Conservation (phyloP, 2,888 invertebrate species). For the Pinctada fucata region DNA sequence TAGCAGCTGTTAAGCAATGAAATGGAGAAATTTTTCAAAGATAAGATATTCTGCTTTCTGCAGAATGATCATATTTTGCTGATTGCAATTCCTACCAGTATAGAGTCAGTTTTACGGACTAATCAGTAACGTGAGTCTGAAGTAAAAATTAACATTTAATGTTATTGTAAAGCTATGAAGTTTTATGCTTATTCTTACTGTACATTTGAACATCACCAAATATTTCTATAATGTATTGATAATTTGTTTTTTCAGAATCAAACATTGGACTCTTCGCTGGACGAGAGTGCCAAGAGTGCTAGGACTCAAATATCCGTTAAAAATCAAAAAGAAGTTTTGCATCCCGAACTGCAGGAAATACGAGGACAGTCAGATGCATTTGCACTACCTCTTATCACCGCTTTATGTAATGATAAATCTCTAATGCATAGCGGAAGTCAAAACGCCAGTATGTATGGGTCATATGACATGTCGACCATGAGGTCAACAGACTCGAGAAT, state of each 20-base stretch:
- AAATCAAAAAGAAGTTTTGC: conserved; percentile 61
- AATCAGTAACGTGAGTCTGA: too few relatives aligned
- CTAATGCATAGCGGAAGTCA: conserved; percentile 78
- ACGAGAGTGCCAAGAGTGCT: conserved; percentile 31
- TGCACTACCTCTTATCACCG: conserved; percentile 90
- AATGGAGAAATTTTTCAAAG: too few relatives aligned
- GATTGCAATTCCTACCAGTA: too few relatives aligned
- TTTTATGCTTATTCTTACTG: too few relatives aligned
- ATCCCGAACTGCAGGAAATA: conserved; percentile 70
- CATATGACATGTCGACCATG: conserved; percentile 63
- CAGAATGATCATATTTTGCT: too few relatives aligned
- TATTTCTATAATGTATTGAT: neutral
- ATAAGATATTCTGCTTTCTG: too few relatives aligned
- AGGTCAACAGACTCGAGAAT: conserved; percentile 64
- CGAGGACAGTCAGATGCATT: conserved; percentile 65
- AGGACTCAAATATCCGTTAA: conserved; percentile 53
- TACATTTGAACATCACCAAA: too few relatives aligned
- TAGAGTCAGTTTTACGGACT: too few relatives aligned
- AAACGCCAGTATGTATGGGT: conserved; percentile 53
- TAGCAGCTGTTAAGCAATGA: too few relatives aligned
- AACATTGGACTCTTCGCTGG: conserved; percentile 15
- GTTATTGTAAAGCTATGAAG: too few relatives aligned
- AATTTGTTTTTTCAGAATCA: conserved; percentile 14
- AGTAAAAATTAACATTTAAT: too few relatives aligned
- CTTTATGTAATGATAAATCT: conserved; percentile 93